A percentile compares a stretch with the other conserved stretches of the same genome.
Evolutionary conservation across 2,113 vertebrate species (phyloP).

Genomic region (Desmodus rotundus): DNA sequence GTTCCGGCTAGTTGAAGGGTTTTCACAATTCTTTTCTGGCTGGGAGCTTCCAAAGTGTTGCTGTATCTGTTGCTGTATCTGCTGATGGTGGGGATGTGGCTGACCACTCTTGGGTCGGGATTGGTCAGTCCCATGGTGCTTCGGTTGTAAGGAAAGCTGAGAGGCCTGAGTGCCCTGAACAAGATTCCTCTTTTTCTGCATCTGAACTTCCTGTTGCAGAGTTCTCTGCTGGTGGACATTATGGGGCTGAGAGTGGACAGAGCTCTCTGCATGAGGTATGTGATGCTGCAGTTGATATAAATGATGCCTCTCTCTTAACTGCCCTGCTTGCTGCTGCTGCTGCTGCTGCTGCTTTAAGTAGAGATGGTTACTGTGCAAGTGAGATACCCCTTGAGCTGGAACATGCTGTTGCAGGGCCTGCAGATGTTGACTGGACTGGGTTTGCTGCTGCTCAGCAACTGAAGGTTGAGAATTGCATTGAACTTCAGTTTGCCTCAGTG

Average conservation of each 20-base stretch:
- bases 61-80: slow-evolving; percentile 87
- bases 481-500: slow-evolving; percentile 86
- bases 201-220: slow-evolving; percentile 92
- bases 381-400: slow-evolving; percentile 84
- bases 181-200: slow-evolving; percentile 93
- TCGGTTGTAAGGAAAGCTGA: slow-evolving; percentile 89
- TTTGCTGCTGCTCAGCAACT: slow-evolving; percentile 84
- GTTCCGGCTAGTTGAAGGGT: slow-evolving; percentile 85
- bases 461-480: slow-evolving; percentile 88
- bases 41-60: slow-evolving; percentile 91
- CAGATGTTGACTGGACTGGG: slow-evolving; percentile 86
- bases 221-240: slow-evolving; percentile 89
- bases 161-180: slow-evolving; percentile 87
- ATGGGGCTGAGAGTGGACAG: slow-evolving; percentile 83
- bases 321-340: slow-evolving; percentile 78
- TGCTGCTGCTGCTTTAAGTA: slow-evolving; percentile 92
- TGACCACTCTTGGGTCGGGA: slow-evolving; percentile 80
- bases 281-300: slow-evolving; percentile 94
- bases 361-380: slow-evolving; percentile 87
- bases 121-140: slow-evolving; percentile 88
- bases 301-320: slow-evolving; percentile 88
- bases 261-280: slow-evolving; percentile 86
- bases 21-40: slow-evolving; percentile 94
- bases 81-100: slow-evolving; percentile 84
- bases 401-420: slow-evolving; percentile 88